Conservation (phyloP, 2,888 invertebrate species). For the Parnassius orleans region DNA sequence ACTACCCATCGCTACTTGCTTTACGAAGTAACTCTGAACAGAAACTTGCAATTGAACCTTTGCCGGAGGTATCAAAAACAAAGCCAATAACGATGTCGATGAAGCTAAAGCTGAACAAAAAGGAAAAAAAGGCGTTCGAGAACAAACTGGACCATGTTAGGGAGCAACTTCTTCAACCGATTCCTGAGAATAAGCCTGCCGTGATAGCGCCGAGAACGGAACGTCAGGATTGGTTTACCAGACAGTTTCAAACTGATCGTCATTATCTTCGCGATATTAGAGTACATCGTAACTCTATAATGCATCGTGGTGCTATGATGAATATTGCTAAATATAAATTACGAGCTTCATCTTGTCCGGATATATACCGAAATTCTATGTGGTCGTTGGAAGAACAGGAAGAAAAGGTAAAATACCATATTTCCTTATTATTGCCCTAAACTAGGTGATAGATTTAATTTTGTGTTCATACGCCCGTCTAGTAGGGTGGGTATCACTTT, state of each 20-base stretch:
- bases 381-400: slow-evolving; percentile 88
- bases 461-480: no score
- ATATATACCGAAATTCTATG: slow-evolving; percentile 94
- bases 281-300: slow-evolving; percentile 90
- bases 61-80: slow-evolving; percentile 51
- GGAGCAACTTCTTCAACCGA: slow-evolving; percentile 67
- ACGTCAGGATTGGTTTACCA: slow-evolving; percentile 66
- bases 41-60: slow-evolving; percentile 69
- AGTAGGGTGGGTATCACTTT: no score
- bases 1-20: slow-evolving; percentile 85
- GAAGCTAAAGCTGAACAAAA: slow-evolving; percentile 72
- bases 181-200: slow-evolving; percentile 67
- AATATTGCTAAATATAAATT: slow-evolving; percentile 91
- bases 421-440: not conserved
- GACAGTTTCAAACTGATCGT: slow-evolving; percentile 81
- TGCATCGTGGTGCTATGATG: slow-evolving; percentile 93
- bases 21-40: slow-evolving; percentile 84
- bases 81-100: slow-evolving; percentile 84
- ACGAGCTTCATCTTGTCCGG: slow-evolving; percentile 95
- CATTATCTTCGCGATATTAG: slow-evolving; percentile 86
- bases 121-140: slow-evolving; percentile 61
- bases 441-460: no score
- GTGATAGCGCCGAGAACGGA: slow-evolving; percentile 49
- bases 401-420: slow-evolving; percentile 69
- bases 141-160: slow-evolving; percentile 64